Evolutionary conservation across 2,113 vertebrate species (phyloP).

Genomic region (Erinaceus europaeus): DNA sequence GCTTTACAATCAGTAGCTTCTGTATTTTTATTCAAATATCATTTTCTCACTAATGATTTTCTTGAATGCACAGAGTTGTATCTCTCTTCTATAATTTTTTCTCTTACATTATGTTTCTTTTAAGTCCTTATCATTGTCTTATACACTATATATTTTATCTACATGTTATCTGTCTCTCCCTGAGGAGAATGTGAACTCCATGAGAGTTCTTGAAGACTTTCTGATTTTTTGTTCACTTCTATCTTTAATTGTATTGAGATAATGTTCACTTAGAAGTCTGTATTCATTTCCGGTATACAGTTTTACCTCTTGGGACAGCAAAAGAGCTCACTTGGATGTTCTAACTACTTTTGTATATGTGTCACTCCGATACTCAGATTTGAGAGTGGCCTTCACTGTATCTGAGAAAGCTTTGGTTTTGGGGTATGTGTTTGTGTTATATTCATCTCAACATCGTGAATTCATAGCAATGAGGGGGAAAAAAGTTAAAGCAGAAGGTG

Average conservation of each 20-base stretch:
- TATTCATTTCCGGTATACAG: too few relatives aligned
- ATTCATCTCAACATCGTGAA: too few relatives aligned
- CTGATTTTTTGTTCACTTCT: slow-evolving; percentile 4
- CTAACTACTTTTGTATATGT: too few relatives aligned
- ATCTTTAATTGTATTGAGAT: not conserved
- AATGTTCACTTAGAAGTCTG: too few relatives aligned
- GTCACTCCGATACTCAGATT: too few relatives aligned
- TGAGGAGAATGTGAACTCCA: not conserved
- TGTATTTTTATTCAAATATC: not conserved
- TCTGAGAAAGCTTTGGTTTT: too few relatives aligned
- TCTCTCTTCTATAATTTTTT: not conserved
- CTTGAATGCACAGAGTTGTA: not conserved
- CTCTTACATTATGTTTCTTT: not conserved
- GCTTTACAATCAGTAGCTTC: not conserved
- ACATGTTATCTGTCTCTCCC: not conserved
- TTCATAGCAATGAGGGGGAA: too few relatives aligned
- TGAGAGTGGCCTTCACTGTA: too few relatives aligned
- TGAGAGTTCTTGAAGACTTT: not conserved
- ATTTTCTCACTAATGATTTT: not conserved
- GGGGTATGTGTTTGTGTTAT: too few relatives aligned
- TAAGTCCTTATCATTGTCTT: not conserved
- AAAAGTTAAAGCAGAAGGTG: too few relatives aligned
- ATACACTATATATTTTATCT: not conserved
- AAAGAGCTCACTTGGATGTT: too few relatives aligned
- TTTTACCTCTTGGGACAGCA: too few relatives aligned